Evolutionary conservation across 1,140 invertebrate species (phyloP).

Genomic region (Yoshiicerus persimilis): DNA sequence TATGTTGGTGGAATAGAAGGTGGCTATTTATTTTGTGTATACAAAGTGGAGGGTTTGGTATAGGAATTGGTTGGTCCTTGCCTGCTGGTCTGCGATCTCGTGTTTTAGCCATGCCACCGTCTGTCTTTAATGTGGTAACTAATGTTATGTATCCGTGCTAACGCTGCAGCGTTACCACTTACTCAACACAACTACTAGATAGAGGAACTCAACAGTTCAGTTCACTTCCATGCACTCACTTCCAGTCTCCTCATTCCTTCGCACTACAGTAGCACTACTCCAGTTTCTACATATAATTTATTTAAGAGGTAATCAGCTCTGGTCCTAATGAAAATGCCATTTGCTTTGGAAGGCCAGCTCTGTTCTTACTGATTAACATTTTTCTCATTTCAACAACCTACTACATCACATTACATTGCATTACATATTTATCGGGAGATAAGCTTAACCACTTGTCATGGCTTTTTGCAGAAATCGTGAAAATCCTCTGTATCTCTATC

Average conservation of each 20-base stretch:
- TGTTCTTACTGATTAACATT: neutral
- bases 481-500: neutral
- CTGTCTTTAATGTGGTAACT: slow-evolving; percentile 22
- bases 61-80: neutral
- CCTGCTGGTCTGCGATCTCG: neutral
- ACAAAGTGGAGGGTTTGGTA: no score
- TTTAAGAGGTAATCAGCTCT: neutral
- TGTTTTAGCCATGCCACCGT: neutral
- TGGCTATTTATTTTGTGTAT: neutral
- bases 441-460: neutral
- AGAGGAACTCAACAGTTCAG: neutral
- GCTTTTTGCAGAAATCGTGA: neutral
- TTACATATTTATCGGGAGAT: neutral
- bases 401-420: neutral
- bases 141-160: slow-evolving; percentile 1
- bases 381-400: neutral
- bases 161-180: neutral
- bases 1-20: neutral
- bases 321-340: neutral
- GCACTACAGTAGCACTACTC: neutral
- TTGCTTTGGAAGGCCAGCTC: neutral
- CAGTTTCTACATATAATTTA: neutral
- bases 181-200: neutral
- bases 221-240: neutral
- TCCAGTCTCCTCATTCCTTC: neutral